A percentile compares a stretch with the other conserved stretches of the same genome.
These are phyloP conservation scores for Eurypyga helias DNA, from an alignment of 2,113 vertebrate genomes.

Conservation along the genomic window DNA sequence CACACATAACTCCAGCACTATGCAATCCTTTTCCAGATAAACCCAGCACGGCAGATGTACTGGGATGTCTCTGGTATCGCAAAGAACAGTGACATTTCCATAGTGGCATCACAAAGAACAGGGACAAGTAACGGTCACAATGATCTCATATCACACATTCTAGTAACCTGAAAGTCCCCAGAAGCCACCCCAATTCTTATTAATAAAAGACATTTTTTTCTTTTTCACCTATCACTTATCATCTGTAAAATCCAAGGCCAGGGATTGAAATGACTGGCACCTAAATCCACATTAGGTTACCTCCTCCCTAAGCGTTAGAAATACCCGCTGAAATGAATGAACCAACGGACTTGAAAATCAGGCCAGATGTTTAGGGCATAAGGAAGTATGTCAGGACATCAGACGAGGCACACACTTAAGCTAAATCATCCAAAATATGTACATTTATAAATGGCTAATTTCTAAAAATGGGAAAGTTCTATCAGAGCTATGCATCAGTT, in stretches of 20 bases:
- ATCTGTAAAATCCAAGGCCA: not conserved
- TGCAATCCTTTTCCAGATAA: not conserved
- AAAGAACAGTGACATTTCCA: not conserved
- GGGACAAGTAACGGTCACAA: rapidly evolving
- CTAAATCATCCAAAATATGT: not conserved
- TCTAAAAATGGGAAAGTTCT: not conserved
- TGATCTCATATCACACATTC: rapidly evolving
- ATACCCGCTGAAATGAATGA: not conserved
- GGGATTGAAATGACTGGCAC: rapidly evolving
- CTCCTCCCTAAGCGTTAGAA: not conserved
- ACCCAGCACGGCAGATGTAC: rapidly evolving
- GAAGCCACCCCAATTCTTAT: not conserved
- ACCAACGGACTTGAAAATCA: not conserved
- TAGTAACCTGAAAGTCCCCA: too few species aligned
- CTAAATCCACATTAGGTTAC: not conserved
- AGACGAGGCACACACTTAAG: not conserved
- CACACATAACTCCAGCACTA: not conserved
- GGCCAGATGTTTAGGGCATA: not conserved
- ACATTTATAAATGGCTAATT: not conserved
- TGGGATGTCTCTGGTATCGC: not conserved
- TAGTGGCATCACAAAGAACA: rapidly evolving
- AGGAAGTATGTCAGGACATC: not conserved
- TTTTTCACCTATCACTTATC: not conserved
- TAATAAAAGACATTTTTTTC: too few species aligned
- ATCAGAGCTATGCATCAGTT: not conserved